Evolutionary conservation across 92 coral and sea anemone species (phyloP).

Genomic region (Parazoanthus atlanticus): DNA sequence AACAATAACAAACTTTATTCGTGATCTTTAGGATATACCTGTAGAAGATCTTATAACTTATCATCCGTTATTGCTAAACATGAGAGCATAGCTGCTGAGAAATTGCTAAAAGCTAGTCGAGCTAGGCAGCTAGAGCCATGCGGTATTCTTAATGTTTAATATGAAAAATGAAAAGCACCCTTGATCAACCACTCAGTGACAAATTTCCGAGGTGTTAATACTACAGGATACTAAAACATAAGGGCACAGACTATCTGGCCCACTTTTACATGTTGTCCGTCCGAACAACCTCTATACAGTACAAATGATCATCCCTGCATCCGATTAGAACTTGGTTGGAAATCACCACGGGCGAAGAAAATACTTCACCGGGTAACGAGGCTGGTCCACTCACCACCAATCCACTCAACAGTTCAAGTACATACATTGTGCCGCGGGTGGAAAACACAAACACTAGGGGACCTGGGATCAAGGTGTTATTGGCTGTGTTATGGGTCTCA

Average conservation of each 20-base stretch:
- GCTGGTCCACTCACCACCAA: slow-evolving; percentile 48
- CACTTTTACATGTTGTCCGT: background rate
- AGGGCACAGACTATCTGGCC: background rate
- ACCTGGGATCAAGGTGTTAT: background rate
- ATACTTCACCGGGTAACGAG: slow-evolving; percentile 87
- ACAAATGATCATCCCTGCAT: slow-evolving; percentile 84
- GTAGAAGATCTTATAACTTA: too few species aligned
- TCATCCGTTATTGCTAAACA: too few species aligned
- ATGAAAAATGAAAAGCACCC: too few species aligned
- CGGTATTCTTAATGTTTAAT: too few species aligned
- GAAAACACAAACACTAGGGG: slow-evolving; percentile 61
- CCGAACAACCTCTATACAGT: slow-evolving; percentile 58
- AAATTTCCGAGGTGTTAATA: too few species aligned
- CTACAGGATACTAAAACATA: too few species aligned
- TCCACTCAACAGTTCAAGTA: slow-evolving; percentile 63
- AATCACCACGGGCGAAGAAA: slow-evolving; percentile 89
- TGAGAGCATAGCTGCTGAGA: too few species aligned
- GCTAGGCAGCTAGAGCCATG: too few species aligned
- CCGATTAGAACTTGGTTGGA: slow-evolving; percentile 71
- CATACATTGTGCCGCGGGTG: slow-evolving; percentile 77
- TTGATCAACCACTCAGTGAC: too few species aligned
- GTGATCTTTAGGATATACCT: too few species aligned
- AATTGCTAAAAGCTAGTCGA: too few species aligned
- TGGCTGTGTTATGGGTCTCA: background rate
- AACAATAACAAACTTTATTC: too few species aligned